Percentiles rank a stretch among this genome's conserved stretches.
Evolutionary conservation across 2,888 invertebrate genomes (phyloP).

Genomic region (Eurytoma adleriae): DNA sequence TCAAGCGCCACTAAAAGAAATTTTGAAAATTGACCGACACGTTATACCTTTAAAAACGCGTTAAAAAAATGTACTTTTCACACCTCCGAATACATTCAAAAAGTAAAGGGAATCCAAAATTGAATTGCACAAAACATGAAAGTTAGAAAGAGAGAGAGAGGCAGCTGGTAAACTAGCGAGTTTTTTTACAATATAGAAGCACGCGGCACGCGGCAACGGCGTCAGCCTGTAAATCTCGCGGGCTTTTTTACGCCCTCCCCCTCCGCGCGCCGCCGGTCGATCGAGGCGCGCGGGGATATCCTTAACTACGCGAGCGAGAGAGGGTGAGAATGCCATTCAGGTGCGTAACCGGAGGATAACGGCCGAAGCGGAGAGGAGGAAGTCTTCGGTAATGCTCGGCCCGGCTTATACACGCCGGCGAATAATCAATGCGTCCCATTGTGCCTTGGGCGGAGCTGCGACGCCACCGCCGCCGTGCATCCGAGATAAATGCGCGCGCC

Average conservation of each 20-base stretch:
- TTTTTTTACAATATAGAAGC: not conserved
- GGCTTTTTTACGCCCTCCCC: constrained; percentile 12
- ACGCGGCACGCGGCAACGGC: not conserved
- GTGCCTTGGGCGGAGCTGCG: constrained; percentile 57
- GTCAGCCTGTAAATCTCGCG: constrained; percentile 30
- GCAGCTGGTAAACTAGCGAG: constrained; percentile 13
- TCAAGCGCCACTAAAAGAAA: too few species aligned
- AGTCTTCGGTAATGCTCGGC: constrained; percentile 64
- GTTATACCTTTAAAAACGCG: too few species aligned
- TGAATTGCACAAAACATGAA: too few species aligned
- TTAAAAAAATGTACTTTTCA: too few species aligned
- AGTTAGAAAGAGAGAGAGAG: not conserved
- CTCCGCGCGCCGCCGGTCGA: not conserved
- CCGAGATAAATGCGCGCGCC: constrained; percentile 32
- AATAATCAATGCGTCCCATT: constrained; percentile 71
- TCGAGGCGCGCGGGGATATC: constrained; percentile 4
- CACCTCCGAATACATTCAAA: too few species aligned
- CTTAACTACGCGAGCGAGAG: constrained; percentile 26
- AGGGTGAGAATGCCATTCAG: constrained; percentile 63
- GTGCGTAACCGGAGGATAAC: constrained; percentile 65
- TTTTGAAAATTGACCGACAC: too few species aligned
- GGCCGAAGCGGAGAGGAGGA: constrained; percentile 60
- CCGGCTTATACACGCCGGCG: constrained; percentile 63
- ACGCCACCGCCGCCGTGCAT: constrained; percentile 19
- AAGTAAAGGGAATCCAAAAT: too few species aligned